Evolutionary conservation across 2,113 vertebrate species (phyloP).

Genomic region (Myotis davidii): DNA sequence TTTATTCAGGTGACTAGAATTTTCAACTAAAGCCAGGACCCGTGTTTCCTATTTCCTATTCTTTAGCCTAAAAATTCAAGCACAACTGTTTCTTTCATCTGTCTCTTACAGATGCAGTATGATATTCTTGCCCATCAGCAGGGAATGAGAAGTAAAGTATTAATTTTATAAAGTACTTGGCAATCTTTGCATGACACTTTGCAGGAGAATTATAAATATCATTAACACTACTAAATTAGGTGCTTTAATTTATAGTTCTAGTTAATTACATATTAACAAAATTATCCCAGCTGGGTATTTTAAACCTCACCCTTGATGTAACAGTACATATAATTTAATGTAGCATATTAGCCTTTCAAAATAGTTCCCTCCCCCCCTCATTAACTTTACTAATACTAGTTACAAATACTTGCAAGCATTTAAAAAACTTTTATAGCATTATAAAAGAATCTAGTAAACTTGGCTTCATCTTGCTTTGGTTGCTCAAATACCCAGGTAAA

Average conservation of each 20-base stretch:
- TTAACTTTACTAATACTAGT: background rate
- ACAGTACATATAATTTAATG: conserved; percentile 51
- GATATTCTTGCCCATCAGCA: background rate
- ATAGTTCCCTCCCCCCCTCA: background rate
- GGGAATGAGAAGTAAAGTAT: background rate
- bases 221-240: conserved; percentile 48
- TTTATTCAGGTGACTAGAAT: background rate
- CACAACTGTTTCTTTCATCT: background rate
- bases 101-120: background rate
- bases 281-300: conserved; percentile 54
- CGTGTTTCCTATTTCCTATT: background rate
- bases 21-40: background rate
- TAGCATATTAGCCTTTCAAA: conserved; percentile 45
- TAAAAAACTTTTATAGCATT: background rate
- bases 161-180: conserved; percentile 52
- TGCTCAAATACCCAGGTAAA: background rate
- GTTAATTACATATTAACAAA: conserved; percentile 69
- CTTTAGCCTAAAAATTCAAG: background rate
- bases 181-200: conserved; percentile 43
- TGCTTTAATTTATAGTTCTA: conserved; percentile 49
- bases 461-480: background rate
- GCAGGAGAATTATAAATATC: conserved; percentile 58
- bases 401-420: background rate
- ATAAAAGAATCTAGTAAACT: background rate
- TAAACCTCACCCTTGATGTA: conserved; percentile 27